Evolutionary conservation across 2,113 vertebrate genomes (phyloP).

Genomic region (Rhinolophus sinicus): DNA sequence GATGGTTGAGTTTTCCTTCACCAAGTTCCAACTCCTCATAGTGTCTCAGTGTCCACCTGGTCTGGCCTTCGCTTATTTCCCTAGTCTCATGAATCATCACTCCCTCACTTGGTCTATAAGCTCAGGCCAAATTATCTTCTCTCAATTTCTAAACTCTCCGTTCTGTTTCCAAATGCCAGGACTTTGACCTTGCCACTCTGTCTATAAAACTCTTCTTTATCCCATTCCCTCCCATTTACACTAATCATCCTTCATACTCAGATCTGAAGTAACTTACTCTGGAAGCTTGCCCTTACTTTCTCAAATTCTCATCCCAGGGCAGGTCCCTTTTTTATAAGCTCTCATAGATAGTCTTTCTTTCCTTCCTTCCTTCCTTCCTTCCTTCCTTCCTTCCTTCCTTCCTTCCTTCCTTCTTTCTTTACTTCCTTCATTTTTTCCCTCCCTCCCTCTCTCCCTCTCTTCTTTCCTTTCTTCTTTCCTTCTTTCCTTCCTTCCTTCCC

Average conservation of each 20-base stretch:
- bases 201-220: background rate
- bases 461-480: background rate
- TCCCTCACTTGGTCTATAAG: background rate
- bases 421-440: too few relatives aligned
- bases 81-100: background rate
- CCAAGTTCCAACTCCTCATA: background rate
- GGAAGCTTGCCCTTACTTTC: background rate
- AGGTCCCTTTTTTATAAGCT: background rate
- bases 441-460: too few relatives aligned
- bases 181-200: background rate
- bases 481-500: too few relatives aligned
- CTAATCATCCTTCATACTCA: background rate
- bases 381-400: background rate
- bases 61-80: background rate
- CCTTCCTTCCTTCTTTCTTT: background rate
- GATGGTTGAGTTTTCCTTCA: background rate
- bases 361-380: background rate
- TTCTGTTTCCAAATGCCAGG: background rate
- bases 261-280: background rate
- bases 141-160: background rate
- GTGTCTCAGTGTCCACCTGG: background rate
- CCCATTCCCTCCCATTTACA: background rate
- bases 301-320: background rate
- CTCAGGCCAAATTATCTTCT: background rate
- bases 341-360: background rate